Evolutionary conservation across 2,113 vertebrate genomes (phyloP), one percentile per base, ranked within the genome.

Genomic region (Pampusana beccarii): DNA sequence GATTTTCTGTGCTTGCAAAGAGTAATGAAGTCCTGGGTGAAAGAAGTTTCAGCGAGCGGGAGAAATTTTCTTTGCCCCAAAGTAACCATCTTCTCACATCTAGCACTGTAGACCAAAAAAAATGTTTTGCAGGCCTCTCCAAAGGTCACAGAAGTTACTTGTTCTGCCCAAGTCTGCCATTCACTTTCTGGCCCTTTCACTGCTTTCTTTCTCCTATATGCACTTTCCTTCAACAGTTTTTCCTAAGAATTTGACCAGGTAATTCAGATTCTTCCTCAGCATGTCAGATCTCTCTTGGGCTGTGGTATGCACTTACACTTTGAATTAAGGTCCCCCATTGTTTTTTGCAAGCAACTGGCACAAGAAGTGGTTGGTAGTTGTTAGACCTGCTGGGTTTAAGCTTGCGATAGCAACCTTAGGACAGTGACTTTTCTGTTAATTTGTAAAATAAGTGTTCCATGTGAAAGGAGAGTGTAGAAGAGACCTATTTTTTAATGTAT

Each of bases 321-420:
- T 57, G 17, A 70, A 53, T 53, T 61, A 61, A 66, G 20, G 36
- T 80, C 0, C 0, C 24, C 17, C 9, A 2, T 48, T 86, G 31
- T 48, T 74, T 85, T 75, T 91, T 82, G 23, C 34, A n/a, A 58
- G 31, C 48, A 71, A 36, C 16, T 75, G n/a, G 11, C 28, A 50
- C 15, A 66, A 66, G 15, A 75, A 38, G 2, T 26, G 9, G 3
- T 29, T 62, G 24, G 3, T 57, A 2, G 4, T 23, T 80, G 29
- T 64, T 61, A 70, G 29, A 42, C 11, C 78, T 70, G 6, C 14
- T 51, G 36, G 9, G 5, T 87, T 90, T 24, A 78, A 65, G 70
- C 9, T 48, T 48, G 16, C 46, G 6, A 21, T 19, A 56, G 16
- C 11, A 66, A 53, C 36, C 40, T 78, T 56, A 46, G 36, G 81